Conservation (phyloP, 2,888 invertebrate genomes). For the Temnothorax ravouxi region DNA sequence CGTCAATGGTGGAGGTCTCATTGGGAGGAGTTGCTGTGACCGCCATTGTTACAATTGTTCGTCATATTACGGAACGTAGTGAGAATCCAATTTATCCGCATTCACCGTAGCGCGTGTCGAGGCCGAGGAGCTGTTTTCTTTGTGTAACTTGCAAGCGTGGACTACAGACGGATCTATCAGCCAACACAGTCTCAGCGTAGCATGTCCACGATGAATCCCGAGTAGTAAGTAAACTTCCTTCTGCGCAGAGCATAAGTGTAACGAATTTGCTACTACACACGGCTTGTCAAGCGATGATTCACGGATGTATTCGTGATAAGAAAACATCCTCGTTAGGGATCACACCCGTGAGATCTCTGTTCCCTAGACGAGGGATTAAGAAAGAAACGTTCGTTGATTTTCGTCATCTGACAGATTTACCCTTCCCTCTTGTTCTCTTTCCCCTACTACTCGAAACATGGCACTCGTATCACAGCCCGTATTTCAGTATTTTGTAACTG, state of each 20-base stretch:
- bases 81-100: constrained; percentile 50
- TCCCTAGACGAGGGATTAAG: no score
- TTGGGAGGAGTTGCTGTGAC: constrained; percentile 83
- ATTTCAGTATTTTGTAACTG: constrained; percentile 56
- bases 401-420: constrained; percentile 72
- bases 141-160: constrained; percentile 44
- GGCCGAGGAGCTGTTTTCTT: constrained; percentile 6
- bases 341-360: no score
- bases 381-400: constrained; percentile 37
- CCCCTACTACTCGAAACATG: constrained; percentile 37
- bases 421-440: constrained; percentile 41
- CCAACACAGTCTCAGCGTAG: constrained; percentile 78
- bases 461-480: constrained; percentile 51
- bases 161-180: constrained; percentile 56
- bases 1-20: constrained; percentile 83
- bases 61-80: constrained; percentile 72
- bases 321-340: background rate
- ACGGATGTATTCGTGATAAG: background rate
- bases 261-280: constrained; percentile 16
- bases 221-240: constrained; percentile 86
- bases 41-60: constrained; percentile 83
- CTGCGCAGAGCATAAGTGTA: constrained; percentile 68
- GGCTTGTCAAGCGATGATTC: background rate
- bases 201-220: constrained; percentile 87
- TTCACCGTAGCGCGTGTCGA: constrained; percentile 59